phyloP scores from a whole-genome alignment of 2,113 vertebrate species.

The Nannospalax galili region DNA sequence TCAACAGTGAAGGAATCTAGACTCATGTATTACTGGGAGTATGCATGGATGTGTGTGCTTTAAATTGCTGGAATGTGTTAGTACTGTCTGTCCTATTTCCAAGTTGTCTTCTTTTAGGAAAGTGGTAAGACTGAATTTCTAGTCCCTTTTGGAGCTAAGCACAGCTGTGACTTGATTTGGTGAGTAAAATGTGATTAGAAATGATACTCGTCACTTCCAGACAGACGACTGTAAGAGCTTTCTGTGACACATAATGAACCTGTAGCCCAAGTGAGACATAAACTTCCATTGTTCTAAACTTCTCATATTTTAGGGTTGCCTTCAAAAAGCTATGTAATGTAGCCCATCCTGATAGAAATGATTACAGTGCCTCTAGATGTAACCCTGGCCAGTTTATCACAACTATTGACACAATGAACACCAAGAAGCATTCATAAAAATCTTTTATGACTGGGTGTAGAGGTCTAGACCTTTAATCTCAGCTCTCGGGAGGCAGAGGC shows the following conservation, averaged over 20 bases:
- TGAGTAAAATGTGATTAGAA: constrained; percentile 18
- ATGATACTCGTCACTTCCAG: background rate
- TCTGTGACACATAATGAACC: background rate
- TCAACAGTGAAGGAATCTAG: background rate
- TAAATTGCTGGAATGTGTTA: background rate
- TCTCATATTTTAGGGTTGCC: constrained; percentile 3
- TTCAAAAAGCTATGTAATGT: background rate
- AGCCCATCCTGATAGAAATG: background rate
- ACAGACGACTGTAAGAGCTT: background rate
- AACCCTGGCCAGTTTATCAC: background rate
- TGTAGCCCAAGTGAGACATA: background rate
- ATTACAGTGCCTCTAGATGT: background rate
- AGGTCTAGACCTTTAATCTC: too few species aligned
- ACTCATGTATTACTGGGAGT: background rate
- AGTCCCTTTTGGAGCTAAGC: background rate
- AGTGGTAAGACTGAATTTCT: background rate
- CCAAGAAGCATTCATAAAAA: background rate
- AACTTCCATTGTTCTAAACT: background rate
- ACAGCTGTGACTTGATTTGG: background rate
- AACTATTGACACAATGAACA: background rate
- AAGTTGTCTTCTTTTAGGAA: constrained; percentile 21
- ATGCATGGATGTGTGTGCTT: background rate
- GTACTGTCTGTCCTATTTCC: background rate
- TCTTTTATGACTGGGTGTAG: too few species aligned
- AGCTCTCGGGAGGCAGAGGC: too few species aligned